Percentiles rank a stretch among this genome's conserved stretches.
phyloP scores from a whole-genome alignment of 2,888 invertebrate genomes.

The Escarpia spicata region DNA sequence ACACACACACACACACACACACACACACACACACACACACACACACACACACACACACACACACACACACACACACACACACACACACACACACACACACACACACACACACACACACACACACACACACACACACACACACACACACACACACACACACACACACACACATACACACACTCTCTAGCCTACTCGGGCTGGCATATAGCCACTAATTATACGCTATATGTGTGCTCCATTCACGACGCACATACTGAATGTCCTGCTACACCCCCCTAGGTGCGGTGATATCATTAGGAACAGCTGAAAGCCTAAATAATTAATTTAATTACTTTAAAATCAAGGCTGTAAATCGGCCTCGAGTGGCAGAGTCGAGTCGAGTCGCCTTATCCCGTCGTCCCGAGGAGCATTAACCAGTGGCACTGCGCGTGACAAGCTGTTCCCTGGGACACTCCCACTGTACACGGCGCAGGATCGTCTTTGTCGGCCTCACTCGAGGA shows the following conservation, averaged over 20 bases:
- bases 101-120: too few species aligned
- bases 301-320: neutral
- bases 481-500: neutral
- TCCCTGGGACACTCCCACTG: neutral
- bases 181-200: neutral
- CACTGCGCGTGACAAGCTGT: neutral
- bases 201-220: too few species aligned
- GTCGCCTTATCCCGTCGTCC: neutral
- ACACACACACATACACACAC: neutral
- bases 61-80: too few species aligned
- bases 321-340: conserved; percentile 4
- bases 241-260: neutral
- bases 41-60: too few species aligned
- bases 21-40: too few species aligned
- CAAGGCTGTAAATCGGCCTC: neutral
- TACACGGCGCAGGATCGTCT: neutral
- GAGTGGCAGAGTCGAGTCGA: neutral
- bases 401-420: neutral
- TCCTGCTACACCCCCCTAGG: neutral
- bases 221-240: neutral
- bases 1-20: too few species aligned
- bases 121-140: too few species aligned
- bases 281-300: neutral
- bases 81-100: too few species aligned
- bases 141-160: neutral